Base-by-base conservation (phyloP, 2,888 invertebrate species). In the Phymatocera aterrima region DNA sequence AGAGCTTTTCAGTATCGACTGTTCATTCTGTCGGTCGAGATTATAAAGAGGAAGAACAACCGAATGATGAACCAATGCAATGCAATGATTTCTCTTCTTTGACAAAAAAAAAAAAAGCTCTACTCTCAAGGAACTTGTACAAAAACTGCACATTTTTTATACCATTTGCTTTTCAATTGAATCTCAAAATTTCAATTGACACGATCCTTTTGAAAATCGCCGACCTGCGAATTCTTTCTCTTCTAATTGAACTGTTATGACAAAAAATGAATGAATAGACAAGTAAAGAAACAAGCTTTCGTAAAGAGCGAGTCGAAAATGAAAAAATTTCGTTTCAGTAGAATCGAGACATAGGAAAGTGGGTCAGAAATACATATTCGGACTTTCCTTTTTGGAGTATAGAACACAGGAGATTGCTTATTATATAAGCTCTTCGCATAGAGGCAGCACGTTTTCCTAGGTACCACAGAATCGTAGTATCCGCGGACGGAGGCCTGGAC, bases 1-100 rank as follows among this genome's bases (percentile, higher is more conserved):
- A 34, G 72, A 72, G 72, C 48, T 72, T 51, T 72, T 51, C 51
- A 18, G 10, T 72, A 72, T 72, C 72, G 72, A 72, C 48, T 28
- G 51, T 8, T 2, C 34, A 18, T 18, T 31, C 28, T 8, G 21
- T 18, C 34, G 51, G 48, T 48, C 10, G 51, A 37, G 21, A n/a
- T 34, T 51, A 10, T 31, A n/a, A n/a, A n/a, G 34, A 24, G 48
- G 51, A 51, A n/a, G 34, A 24, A 31, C 48, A 51, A 24, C 51
- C 4, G 12, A 18, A 12, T n/a, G n/a, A 18, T 12, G 15, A 15
- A 46, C 24, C 15, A 68, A 40, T 2, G 57, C 1, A 57, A 21
- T 60, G 18, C 12, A 37, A n/a, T n/a, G n/a, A n/a, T n/a, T n/a
- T n/a, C 12, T 37, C n/a, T 64, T 10, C n/a, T 21, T 37, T 18